Percentiles rank a stretch among this genome's conserved stretches.
Evolutionary conservation across 1,140 invertebrate species (phyloP).

Genomic region (Proctacanthus coquilletti): DNA sequence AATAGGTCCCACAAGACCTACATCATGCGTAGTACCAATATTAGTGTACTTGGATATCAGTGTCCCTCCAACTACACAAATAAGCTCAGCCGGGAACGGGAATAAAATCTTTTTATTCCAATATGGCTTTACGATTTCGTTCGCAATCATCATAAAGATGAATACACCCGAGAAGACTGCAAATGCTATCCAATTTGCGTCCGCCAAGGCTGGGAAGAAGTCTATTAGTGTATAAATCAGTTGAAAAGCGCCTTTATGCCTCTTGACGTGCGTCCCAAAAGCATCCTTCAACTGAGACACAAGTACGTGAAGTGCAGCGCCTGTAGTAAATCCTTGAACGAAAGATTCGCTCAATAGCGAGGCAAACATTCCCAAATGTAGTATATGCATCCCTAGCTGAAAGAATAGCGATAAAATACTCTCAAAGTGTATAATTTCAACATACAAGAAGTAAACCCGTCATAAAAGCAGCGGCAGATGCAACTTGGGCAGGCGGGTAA

Average conservation of each 20-base stretch:
- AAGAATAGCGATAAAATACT: slow-evolving; percentile 14
- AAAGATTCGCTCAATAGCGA: slow-evolving; percentile 76
- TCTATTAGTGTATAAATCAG: slow-evolving; percentile 52
- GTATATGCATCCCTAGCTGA: slow-evolving; percentile 63
- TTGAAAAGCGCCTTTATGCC: slow-evolving; percentile 54
- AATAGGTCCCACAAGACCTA: slow-evolving; percentile 54
- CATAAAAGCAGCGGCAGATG: slow-evolving; percentile 18
- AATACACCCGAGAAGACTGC: slow-evolving; percentile 56
- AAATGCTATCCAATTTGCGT: slow-evolving; percentile 48
- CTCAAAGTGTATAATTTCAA: background rate
- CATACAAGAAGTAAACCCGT: slow-evolving; percentile 4
- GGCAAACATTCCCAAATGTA: slow-evolving; percentile 67
- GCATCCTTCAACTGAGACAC: slow-evolving; percentile 80
- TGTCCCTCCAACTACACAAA: slow-evolving; percentile 65
- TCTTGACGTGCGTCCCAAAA: slow-evolving; percentile 53
- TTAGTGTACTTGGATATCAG: slow-evolving; percentile 44
- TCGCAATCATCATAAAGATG: slow-evolving; percentile 53
- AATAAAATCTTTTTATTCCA: slow-evolving; percentile 52
- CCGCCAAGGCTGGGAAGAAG: slow-evolving; percentile 40
- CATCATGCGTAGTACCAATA: slow-evolving; percentile 32
- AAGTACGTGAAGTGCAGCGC: slow-evolving; percentile 78
- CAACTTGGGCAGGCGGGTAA: slow-evolving; percentile 17
- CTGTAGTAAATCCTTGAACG: slow-evolving; percentile 83
- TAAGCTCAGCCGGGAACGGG: slow-evolving; percentile 75
- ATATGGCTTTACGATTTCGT: slow-evolving; percentile 66